phyloP scores from a whole-genome alignment of 2,113 vertebrate genomes.

The Psittacula cyanocephala region DNA sequence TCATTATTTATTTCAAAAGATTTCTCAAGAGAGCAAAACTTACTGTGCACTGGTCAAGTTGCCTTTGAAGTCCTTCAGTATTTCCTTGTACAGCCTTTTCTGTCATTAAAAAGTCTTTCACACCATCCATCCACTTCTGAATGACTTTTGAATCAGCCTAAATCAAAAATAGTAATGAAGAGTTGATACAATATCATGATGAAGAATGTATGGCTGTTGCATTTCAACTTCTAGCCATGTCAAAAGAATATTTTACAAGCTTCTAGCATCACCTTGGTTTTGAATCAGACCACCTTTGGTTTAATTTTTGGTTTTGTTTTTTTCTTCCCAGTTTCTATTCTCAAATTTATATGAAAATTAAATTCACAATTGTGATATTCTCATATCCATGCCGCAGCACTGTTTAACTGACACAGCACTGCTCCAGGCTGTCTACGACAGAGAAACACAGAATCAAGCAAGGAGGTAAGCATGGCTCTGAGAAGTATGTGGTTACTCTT shows the following conservation, averaged over 20 bases:
- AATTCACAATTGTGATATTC: background rate
- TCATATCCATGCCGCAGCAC: background rate
- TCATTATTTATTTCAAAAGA: background rate
- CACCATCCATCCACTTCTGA: conserved; percentile 84
- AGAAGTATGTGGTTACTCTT: background rate
- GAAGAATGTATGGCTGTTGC: background rate
- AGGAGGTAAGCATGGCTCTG: background rate
- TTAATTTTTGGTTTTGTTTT: background rate
- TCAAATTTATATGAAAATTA: background rate
- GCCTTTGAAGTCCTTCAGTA: conserved; percentile 77
- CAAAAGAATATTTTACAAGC: background rate
- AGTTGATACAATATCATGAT: background rate
- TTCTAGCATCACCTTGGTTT: background rate
- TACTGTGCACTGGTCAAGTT: conserved; percentile 89
- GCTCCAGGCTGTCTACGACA: background rate
- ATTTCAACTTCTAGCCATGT: background rate
- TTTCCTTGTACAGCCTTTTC: conserved; percentile 76
- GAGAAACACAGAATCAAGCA: background rate
- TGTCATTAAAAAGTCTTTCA: conserved; percentile 82
- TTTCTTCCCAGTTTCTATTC: background rate
- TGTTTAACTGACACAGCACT: background rate
- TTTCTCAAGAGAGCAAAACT: conserved; percentile 25
- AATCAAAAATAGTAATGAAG: conserved; percentile 14
- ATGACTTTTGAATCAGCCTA: conserved; percentile 82
- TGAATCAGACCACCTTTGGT: background rate